Evolutionary conservation across 2,797 vertebrate genomes (phyloP).

Genomic region (Sebastes steindachneri): DNA sequence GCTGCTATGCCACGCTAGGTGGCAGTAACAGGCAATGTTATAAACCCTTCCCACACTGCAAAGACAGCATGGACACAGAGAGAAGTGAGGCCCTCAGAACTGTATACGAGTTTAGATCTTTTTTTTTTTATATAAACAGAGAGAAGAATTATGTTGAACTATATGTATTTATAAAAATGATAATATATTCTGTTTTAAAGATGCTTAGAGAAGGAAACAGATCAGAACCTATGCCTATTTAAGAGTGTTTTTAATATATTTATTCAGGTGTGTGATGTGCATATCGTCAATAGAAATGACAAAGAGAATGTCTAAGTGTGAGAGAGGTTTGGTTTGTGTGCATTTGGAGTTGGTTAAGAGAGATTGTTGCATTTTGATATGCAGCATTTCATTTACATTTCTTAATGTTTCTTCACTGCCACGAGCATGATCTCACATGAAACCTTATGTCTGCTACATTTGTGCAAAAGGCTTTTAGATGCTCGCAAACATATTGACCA

Average conservation of each 20-base stretch:
- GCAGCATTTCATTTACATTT: slow-evolving; percentile 54
- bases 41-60: slow-evolving; percentile 45
- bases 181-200: slow-evolving; percentile 76
- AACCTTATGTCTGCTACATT: slow-evolving; percentile 18
- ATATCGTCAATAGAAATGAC: slow-evolving; percentile 59
- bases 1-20: slow-evolving; percentile 82
- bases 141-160: slow-evolving; percentile 63
- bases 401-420: slow-evolving; percentile 68
- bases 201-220: slow-evolving; percentile 60
- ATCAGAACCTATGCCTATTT: slow-evolving; percentile 58
- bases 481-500: slow-evolving; percentile 7
- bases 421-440: slow-evolving; percentile 54
- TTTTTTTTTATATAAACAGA: slow-evolving; percentile 21
- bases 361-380: slow-evolving; percentile 38
- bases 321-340: slow-evolving; percentile 30
- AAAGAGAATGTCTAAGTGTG: slow-evolving; percentile 55
- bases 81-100: slow-evolving; percentile 38
- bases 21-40: slow-evolving; percentile 78
- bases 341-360: slow-evolving; percentile 19
- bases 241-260: slow-evolving; percentile 72
- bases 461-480: slow-evolving; percentile 29
- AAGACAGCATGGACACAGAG: slow-evolving; percentile 67
- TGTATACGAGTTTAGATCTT: slow-evolving; percentile 48
- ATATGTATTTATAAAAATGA: slow-evolving; percentile 75
- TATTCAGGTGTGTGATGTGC: slow-evolving; percentile 60